Conservation (phyloP, 2,113 vertebrate species). For the Fulica atra region DNA sequence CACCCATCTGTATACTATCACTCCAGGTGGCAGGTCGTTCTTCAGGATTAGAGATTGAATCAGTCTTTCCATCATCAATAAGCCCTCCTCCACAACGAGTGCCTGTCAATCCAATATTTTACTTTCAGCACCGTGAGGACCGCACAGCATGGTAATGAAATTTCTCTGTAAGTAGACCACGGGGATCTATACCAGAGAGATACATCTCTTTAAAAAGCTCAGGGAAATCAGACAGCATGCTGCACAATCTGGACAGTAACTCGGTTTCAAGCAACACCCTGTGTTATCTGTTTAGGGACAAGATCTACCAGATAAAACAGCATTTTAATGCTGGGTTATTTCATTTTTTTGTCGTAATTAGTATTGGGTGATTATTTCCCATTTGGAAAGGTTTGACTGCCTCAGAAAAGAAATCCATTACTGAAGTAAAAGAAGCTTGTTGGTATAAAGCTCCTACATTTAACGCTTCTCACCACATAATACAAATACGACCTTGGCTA, state of each 20-base stretch:
- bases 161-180: slow-evolving; percentile 63
- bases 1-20: slow-evolving; percentile 74
- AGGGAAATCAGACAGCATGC: slow-evolving; percentile 34
- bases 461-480: background rate
- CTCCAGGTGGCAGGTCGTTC: slow-evolving; percentile 75
- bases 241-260: slow-evolving; percentile 47
- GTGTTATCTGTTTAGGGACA: background rate
- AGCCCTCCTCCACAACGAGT: slow-evolving; percentile 61
- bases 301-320: background rate
- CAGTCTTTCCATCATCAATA: slow-evolving; percentile 74
- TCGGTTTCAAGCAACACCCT: slow-evolving; percentile 17
- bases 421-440: background rate
- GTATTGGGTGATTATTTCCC: background rate
- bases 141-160: slow-evolving; percentile 71
- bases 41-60: slow-evolving; percentile 78
- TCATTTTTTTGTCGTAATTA: slow-evolving; percentile 8
- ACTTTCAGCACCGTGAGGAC: slow-evolving; percentile 54
- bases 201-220: slow-evolving; percentile 54
- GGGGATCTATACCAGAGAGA: slow-evolving; percentile 61
- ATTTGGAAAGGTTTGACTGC: background rate
- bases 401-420: background rate
- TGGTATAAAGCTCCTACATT: background rate
- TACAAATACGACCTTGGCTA: background rate
- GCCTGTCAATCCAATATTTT: slow-evolving; percentile 74
- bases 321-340: background rate